Evolutionary conservation across 2,113 vertebrate genomes (phyloP).

Genomic region (Pseudolaguvia tuberculata): DNA sequence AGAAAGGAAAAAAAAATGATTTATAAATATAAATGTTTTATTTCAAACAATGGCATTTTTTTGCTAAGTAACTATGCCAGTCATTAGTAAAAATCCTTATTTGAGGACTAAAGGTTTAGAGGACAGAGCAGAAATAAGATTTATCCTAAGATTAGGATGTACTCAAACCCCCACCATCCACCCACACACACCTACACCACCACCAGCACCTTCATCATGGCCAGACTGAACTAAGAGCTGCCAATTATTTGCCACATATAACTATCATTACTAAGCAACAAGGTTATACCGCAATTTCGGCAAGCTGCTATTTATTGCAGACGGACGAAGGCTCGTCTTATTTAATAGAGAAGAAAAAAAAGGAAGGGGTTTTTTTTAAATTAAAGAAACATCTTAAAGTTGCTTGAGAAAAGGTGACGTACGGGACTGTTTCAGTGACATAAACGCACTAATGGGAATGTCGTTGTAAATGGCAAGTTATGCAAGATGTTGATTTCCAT

Average conservation of each 20-base stretch:
- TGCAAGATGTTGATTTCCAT: slow-evolving; percentile 23
- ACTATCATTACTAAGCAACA: slow-evolving; percentile 31
- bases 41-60: too few species aligned
- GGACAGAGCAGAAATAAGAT: neutral
- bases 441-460: neutral
- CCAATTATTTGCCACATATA: slow-evolving; percentile 3
- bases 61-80: too few species aligned
- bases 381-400: too few species aligned
- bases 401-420: neutral
- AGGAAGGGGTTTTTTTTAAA: too few species aligned
- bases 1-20: too few species aligned
- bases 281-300: neutral
- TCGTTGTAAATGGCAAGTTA: slow-evolving; percentile 19
- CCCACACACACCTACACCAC: neutral
- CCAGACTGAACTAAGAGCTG: slow-evolving; percentile 11
- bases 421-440: neutral
- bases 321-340: neutral
- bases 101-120: too few species aligned
- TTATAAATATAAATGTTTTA: too few species aligned
- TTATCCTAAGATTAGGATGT: neutral
- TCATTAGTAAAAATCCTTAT: too few species aligned
- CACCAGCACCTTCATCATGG: neutral
- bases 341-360: neutral
- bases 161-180: neutral
- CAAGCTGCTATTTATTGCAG: neutral